Evolutionary conservation across 1,140 invertebrate species (phyloP).

Genomic region (Drosophila persimilis): DNA sequence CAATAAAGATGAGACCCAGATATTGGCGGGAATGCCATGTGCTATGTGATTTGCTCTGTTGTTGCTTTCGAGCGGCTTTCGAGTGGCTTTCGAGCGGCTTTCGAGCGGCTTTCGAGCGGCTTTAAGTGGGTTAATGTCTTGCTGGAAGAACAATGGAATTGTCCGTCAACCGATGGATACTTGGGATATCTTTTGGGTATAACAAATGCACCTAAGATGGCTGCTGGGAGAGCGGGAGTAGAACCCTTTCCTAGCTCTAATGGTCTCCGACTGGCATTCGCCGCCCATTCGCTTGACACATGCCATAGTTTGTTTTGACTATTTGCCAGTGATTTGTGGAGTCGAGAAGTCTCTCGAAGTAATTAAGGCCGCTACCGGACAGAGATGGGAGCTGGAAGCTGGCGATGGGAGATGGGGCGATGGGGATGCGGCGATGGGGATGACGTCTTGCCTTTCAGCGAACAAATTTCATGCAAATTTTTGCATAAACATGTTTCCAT

Average conservation of each 20-base stretch:
- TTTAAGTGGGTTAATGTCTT: slow-evolving; percentile 76
- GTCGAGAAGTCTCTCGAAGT: slow-evolving; percentile 29
- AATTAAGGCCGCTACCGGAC: slow-evolving; percentile 78
- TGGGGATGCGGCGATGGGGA: not conserved
- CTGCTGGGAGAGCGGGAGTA: too few species aligned
- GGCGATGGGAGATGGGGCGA: too few species aligned
- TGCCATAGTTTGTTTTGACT: slow-evolving; percentile 74
- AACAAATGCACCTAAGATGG: too few species aligned
- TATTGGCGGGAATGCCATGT: slow-evolving; percentile 17
- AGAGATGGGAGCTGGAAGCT: not conserved
- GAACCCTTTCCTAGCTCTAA: slow-evolving; percentile 13
- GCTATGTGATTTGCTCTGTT: slow-evolving; percentile 34
- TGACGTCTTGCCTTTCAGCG: slow-evolving; percentile 40
- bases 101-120: slow-evolving; percentile 22
- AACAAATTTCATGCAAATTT: slow-evolving; percentile 49
- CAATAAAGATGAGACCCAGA: slow-evolving; percentile 76
- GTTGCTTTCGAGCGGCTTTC: not conserved
- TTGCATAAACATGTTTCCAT: slow-evolving; percentile 80
- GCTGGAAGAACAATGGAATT: slow-evolving; percentile 54
- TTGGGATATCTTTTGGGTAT: slow-evolving; percentile 12
- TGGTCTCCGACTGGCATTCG: slow-evolving; percentile 40
- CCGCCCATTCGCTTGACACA: slow-evolving; percentile 17
- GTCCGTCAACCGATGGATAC: slow-evolving; percentile 40
- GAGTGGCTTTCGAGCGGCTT: slow-evolving; percentile 18
- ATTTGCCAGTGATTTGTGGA: slow-evolving; percentile 55